Conservation (phyloP, 2,888 invertebrate genomes). For the Taphrorychus bicolor region DNA sequence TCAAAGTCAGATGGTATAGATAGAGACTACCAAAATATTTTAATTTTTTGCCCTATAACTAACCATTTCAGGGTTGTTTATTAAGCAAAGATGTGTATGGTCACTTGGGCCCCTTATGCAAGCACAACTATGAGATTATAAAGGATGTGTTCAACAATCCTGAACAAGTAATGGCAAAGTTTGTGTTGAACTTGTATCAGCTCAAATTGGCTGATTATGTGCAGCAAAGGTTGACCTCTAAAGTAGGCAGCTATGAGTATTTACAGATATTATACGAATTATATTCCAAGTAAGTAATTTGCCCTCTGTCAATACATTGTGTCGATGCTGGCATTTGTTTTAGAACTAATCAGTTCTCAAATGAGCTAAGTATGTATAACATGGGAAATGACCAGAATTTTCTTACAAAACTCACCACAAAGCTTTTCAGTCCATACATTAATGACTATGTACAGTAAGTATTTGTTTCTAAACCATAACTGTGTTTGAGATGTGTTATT, state of each 20-base stretch:
- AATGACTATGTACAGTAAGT: slow-evolving; percentile 76
- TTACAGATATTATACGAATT: slow-evolving; percentile 87
- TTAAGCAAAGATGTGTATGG: slow-evolving; percentile 89
- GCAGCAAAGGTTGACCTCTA: slow-evolving; percentile 79
- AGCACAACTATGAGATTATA: slow-evolving; percentile 82
- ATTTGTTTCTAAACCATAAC: slow-evolving; percentile 12
- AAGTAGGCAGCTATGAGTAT: slow-evolving; percentile 86
- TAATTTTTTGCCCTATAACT: slow-evolving; percentile 12
- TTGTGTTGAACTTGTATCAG: slow-evolving; percentile 94
- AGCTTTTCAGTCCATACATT: slow-evolving; percentile 81
- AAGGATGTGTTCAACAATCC: slow-evolving; percentile 93
- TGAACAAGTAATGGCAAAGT: slow-evolving; percentile 97
- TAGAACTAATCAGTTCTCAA: slow-evolving; percentile 78
- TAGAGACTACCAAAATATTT: neutral
- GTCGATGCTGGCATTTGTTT: too few species aligned
- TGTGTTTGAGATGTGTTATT: neutral
- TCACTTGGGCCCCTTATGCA: slow-evolving; percentile 88
- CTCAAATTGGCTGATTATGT: slow-evolving; percentile 88
- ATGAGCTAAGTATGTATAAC: slow-evolving; percentile 75
- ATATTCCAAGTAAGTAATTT: slow-evolving; percentile 76
- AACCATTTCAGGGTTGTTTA: slow-evolving; percentile 74
- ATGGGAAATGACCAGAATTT: slow-evolving; percentile 82
- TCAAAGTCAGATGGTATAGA: slow-evolving; percentile 84
- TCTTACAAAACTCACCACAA: slow-evolving; percentile 77
- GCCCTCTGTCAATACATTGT: neutral